A percentile compares a stretch with the other conserved stretches of the same genome.
Conservation (phyloP, 2,888 invertebrate species). For the Oscheius onirici region DNA sequence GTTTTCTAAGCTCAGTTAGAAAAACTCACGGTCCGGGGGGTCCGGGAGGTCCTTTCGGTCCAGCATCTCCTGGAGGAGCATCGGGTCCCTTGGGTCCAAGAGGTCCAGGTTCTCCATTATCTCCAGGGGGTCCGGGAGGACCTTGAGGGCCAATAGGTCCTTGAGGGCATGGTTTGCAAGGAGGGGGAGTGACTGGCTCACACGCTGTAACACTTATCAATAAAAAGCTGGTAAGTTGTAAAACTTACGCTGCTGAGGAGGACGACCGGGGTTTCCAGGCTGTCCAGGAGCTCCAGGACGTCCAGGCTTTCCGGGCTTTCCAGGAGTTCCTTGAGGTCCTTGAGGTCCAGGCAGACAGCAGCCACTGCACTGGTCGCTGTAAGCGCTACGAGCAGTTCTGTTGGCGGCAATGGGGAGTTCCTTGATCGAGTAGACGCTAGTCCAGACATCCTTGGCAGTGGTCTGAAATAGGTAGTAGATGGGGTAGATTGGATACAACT, state of each 20-base stretch:
- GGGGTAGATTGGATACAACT: not conserved
- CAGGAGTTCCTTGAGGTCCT: slow-evolving; percentile 57
- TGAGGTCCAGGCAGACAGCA: slow-evolving; percentile 64
- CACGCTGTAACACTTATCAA: slow-evolving; percentile 29
- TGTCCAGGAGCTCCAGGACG: slow-evolving; percentile 62
- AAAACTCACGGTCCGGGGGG: slow-evolving; percentile 45
- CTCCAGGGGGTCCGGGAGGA: slow-evolving; percentile 53
- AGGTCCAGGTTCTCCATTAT: slow-evolving; percentile 57
- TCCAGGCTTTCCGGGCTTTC: slow-evolving; percentile 63
- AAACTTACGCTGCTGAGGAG: slow-evolving; percentile 47
- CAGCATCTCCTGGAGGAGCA: slow-evolving; percentile 59
- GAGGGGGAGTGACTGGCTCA: slow-evolving; percentile 62
- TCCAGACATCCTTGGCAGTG: slow-evolving; percentile 61
- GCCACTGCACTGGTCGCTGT: slow-evolving; percentile 60
- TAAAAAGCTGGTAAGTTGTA: slow-evolving; percentile 22
- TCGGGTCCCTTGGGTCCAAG: slow-evolving; percentile 61
- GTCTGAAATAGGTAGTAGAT: slow-evolving; percentile 35
- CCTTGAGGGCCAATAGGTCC: slow-evolving; percentile 26
- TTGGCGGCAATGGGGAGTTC: slow-evolving; percentile 56
- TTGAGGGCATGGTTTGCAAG: slow-evolving; percentile 62
- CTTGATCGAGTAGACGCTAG: slow-evolving; percentile 56
- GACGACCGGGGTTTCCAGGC: slow-evolving; percentile 61
- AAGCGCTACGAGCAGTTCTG: slow-evolving; percentile 53
- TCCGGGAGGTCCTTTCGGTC: slow-evolving; percentile 63
- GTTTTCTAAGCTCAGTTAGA: too few relatives aligned